Percentiles rank a stretch among this genome's conserved stretches.
These are phyloP conservation scores for Abscondita cerata DNA, from an alignment of 2,888 invertebrate species.

Conservation along the genomic window DNA sequence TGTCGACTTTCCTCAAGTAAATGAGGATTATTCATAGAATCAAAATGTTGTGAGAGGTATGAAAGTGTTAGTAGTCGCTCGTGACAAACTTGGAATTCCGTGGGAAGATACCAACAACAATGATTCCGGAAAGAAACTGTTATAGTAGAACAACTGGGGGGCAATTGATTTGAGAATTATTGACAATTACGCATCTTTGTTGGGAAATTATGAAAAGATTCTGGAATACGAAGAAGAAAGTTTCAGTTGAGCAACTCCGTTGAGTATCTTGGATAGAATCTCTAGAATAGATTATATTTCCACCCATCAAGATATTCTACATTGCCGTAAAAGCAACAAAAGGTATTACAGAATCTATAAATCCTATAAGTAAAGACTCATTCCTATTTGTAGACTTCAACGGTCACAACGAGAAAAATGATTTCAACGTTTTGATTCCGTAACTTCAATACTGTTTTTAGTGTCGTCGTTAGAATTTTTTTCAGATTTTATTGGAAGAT, in stretches of 20 bases:
- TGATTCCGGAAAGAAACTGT: conserved; percentile 81
- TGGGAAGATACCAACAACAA: conserved; percentile 86
- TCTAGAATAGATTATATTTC: conserved; percentile 88
- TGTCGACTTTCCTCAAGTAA: conserved; percentile 92
- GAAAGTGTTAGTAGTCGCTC: conserved; percentile 95
- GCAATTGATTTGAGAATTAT: conserved; percentile 82
- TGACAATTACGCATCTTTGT: conserved; percentile 84
- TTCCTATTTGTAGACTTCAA: conserved; percentile 94
- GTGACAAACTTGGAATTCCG: conserved; percentile 90
- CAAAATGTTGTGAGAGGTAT: conserved; percentile 97
- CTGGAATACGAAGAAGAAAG: conserved; percentile 90
- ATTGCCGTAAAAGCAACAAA: conserved; percentile 97
- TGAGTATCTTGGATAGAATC: conserved; percentile 89
- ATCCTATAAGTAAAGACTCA: conserved; percentile 94
- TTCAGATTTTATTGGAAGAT: conserved; percentile 94
- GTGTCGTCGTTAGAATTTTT: conserved; percentile 97
- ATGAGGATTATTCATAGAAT: conserved; percentile 95
- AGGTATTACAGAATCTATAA: conserved; percentile 94
- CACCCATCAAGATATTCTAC: conserved; percentile 93
- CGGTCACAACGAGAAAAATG: conserved; percentile 98
- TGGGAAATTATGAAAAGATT: conserved; percentile 88
- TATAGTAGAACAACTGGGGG: conserved; percentile 76
- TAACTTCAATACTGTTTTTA: conserved; percentile 96
- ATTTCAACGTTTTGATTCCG: conserved; percentile 98
- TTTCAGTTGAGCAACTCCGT: conserved; percentile 98